Base-by-base conservation (phyloP, 1,140 invertebrate genomes). In the Bombus confusus region DNA sequence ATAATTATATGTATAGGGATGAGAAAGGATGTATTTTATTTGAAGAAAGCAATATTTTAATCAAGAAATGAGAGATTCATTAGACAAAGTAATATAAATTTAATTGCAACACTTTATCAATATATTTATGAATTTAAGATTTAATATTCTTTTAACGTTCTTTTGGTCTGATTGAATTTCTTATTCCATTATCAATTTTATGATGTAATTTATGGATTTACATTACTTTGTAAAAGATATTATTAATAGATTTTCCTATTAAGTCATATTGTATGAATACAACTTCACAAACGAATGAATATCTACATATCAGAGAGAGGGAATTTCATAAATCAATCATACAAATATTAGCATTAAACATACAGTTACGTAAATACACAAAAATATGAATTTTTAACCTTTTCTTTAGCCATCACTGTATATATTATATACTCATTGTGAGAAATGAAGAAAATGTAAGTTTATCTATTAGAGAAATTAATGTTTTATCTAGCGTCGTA, bases 381-480 rank as follows among this genome's bases (percentile, higher is more conserved):
- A 62, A n/a, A 59, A 39, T 62, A 77, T 39, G 34, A 9, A 62
- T 77, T 59, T 39, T 37, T n/a, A 34, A 77, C 34, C 9, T 39
- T 77, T 77, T 13, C 31, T 64, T 78, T 25, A 37, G 4, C 43
- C 75, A 41, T 39, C 62, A 64, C 75, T 64, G 75, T 80, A 31
- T 39, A 68, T 85, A 57, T 39, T 34, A 43, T 57, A 68, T 79
- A 83, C 66, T 59, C 77, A 47, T 76, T 52, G 73, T 76, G 68
- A 59, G 79, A 76, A 39, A 52, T 59, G 34, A 47, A 10, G 64
- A 69, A 80, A 68, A 80, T 85, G 72, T 69, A 89, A 89, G 68
- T 88, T 88, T 89, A 89, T 89, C 76, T 85, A 52, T 71, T 90
- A 90, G 88, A 90, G 62, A 89, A 89, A 89, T 90, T 86, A 90